Percentiles rank a stretch among this genome's conserved stretches.
Conservation (phyloP, 2,113 vertebrate genomes). For the Oryzias woworae region DNA sequence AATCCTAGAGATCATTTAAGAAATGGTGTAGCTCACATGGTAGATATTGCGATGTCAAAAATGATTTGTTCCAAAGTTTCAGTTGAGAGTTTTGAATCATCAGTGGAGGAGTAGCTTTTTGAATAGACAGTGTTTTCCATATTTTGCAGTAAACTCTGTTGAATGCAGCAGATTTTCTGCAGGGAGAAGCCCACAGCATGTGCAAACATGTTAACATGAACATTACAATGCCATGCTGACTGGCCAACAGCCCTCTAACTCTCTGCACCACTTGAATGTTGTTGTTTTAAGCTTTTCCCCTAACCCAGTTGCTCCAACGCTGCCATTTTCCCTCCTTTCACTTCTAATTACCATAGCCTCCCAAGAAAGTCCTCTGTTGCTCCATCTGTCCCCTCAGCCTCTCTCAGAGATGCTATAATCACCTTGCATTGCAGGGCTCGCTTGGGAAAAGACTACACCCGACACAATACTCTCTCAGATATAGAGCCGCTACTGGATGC, state of each 20-base stretch:
- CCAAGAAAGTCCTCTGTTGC: slow-evolving; percentile 78
- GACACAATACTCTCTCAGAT: slow-evolving; percentile 67
- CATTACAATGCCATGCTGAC: slow-evolving; percentile 67
- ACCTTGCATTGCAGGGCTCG: slow-evolving; percentile 73
- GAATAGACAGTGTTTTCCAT: too few relatives aligned
- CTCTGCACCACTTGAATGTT: slow-evolving; percentile 59
- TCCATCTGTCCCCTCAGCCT: slow-evolving; percentile 79
- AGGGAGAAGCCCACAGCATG: slow-evolving; percentile 54
- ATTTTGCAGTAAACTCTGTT: neutral
- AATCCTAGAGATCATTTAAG: too few relatives aligned
- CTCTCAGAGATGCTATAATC: slow-evolving; percentile 75
- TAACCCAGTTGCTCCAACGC: slow-evolving; percentile 69
- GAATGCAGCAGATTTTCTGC: slow-evolving; percentile 21
- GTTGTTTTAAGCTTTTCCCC: slow-evolving; percentile 70
- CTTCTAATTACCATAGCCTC: slow-evolving; percentile 79
- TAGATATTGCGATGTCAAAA: too few relatives aligned
- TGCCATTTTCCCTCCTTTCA: slow-evolving; percentile 72
- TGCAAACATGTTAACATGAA: slow-evolving; percentile 66
- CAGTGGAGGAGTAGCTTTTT: too few relatives aligned
- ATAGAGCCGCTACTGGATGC: slow-evolving; percentile 61
- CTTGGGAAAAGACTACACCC: slow-evolving; percentile 71
- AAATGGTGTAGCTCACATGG: too few relatives aligned
- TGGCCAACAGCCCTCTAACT: slow-evolving; percentile 68
- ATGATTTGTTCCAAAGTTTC: too few relatives aligned
- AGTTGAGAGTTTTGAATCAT: too few relatives aligned